Base-by-base conservation (phyloP, 2,797 vertebrate species). In the Rhinichthys osculus region DNA sequence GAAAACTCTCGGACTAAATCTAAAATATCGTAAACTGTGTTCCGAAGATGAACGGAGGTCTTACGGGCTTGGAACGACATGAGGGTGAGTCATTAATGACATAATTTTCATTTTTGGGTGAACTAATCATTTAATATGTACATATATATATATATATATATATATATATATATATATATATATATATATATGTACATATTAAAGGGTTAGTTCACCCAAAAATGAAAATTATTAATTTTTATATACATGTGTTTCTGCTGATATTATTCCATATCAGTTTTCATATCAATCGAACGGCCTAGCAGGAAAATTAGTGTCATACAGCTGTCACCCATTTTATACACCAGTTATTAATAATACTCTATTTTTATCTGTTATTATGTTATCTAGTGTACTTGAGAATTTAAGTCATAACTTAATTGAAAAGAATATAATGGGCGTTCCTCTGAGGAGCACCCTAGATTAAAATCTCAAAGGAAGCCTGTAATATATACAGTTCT, bases 391-490 rank as follows among this genome's bases (percentile, higher is more conserved):
- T 57, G 50, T 71, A 11, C 23, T 76, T 67, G 21, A 77, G 44
- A 78, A 78, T 71, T 87, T 85, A 81, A 87, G 76, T 85, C 64
- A 64, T 76, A 66, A 67, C 54, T 78, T 85, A 87, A 91, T 85
- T 90, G 85, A 89, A 87, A 85, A 62, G 69, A 85, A 79, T 90
- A 87, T 86, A 86, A 85, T 84, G 69, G 77, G 83, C 10, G 52
- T 76, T 82, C 86, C 86, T 87, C 82, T 64, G 89, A 87, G 89
- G 82, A 85, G 38, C 81, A 86, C 64, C 89, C 90, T 89, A 90
- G 90, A 88, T 91, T 87, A 84, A 30, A 89, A 78, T 87, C 87
- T 87, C 88, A 73, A 33, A 86, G 87, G 82, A 83, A 71, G 27
- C 67, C 78, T 57, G 83, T 84, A 81, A 82, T 82, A 81, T 81